Conservation (phyloP, 1,140 invertebrate species). For the Apis laboriosa region DNA sequence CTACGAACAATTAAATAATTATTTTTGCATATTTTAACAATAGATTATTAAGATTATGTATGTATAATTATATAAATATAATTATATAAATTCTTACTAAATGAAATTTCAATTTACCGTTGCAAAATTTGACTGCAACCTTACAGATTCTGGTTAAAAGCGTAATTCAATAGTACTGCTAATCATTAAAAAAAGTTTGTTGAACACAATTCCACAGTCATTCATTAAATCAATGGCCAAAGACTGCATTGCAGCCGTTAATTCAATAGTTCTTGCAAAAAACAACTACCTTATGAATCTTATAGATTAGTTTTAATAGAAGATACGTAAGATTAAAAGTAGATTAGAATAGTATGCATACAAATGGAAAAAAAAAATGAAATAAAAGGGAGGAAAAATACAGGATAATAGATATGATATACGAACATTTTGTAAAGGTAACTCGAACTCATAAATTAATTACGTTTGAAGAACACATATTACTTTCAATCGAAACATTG, state of each 20-base stretch:
- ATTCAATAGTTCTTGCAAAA: slow-evolving; percentile 50
- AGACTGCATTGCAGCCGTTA: slow-evolving; percentile 43
- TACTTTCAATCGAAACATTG: slow-evolving; percentile 8
- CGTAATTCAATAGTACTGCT: slow-evolving; percentile 52
- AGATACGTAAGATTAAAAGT: slow-evolving; percentile 32
- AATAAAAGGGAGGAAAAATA: slow-evolving; percentile 35
- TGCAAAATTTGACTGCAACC: slow-evolving; percentile 28
- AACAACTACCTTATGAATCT: slow-evolving; percentile 34
- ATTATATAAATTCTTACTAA: background rate
- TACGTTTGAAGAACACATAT: slow-evolving; percentile 10
- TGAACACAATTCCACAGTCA: slow-evolving; percentile 63
- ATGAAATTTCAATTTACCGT: background rate
- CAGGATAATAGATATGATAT: slow-evolving; percentile 12
- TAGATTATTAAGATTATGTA: background rate
- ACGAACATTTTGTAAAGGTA: slow-evolving; percentile 28
- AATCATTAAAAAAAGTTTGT: slow-evolving; percentile 48
- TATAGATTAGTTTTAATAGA: slow-evolving; percentile 44
- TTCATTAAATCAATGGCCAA: slow-evolving; percentile 52
- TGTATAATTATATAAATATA: no score
- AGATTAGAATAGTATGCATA: slow-evolving; percentile 18
- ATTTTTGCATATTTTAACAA: background rate
- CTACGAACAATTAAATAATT: slow-evolving; percentile 5
- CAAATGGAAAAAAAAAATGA: slow-evolving; percentile 44
- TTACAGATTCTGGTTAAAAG: slow-evolving; percentile 47
- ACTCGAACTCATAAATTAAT: slow-evolving; percentile 33